Percentiles rank a stretch among this genome's conserved stretches.
phyloP scores from a whole-genome alignment of 2,797 vertebrate species.

The Leptodactylus fallax region DNA sequence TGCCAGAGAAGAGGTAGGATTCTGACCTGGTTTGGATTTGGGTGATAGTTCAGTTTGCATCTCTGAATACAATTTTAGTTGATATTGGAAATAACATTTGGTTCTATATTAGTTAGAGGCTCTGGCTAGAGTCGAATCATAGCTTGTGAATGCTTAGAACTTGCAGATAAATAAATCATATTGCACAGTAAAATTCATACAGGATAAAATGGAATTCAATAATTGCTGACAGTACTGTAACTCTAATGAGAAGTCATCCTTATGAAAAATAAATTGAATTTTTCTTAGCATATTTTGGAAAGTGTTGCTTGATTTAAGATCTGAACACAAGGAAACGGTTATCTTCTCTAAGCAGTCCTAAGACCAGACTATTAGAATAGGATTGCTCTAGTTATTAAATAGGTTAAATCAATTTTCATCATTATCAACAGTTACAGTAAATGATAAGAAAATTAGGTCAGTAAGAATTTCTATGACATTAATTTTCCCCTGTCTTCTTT shows the following conservation, averaged over 20 bases:
- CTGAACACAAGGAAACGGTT: neutral
- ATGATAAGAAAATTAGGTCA: neutral
- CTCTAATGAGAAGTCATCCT: neutral
- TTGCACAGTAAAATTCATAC: neutral
- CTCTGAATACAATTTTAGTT: neutral
- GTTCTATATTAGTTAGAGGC: neutral
- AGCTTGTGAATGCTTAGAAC: neutral
- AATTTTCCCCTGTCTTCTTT: no score
- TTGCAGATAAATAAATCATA: slow-evolving; percentile 18
- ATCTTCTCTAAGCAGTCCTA: neutral
- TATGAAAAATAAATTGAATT: neutral
- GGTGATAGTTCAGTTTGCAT: no score
- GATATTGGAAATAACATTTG: neutral
- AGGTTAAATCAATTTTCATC: neutral
- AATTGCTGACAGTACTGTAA: neutral
- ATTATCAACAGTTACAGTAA: neutral
- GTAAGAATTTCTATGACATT: neutral
- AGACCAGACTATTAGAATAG: neutral
- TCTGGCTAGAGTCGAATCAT: neutral
- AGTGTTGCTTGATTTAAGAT: neutral
- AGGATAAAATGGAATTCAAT: neutral
- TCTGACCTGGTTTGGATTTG: neutral
- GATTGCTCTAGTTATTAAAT: neutral
- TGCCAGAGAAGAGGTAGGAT: neutral
- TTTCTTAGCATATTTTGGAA: neutral